Conservation (phyloP, 2,797 vertebrate species). For the Pelobates cultripes region DNA sequence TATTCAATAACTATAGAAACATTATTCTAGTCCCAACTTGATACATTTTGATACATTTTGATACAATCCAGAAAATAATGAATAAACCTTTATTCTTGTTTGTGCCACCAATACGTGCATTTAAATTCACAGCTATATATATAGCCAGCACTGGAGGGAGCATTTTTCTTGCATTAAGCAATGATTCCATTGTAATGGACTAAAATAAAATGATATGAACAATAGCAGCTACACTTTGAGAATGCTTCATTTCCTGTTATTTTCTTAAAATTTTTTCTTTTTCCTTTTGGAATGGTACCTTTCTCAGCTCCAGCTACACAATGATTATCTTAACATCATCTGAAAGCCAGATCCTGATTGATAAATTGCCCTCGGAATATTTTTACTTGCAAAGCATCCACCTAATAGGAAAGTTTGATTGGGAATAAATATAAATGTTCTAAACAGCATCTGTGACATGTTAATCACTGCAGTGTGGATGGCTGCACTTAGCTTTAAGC, state of each 20-base stretch:
- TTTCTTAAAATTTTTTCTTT: background rate
- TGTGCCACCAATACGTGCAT: too few species aligned
- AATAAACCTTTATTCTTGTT: too few species aligned
- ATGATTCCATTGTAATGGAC: background rate
- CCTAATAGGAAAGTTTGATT: conserved; percentile 5
- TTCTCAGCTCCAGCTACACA: background rate
- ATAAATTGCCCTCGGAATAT: conserved; percentile 8
- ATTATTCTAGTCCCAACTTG: too few species aligned
- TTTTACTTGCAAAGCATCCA: background rate
- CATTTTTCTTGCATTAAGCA: conserved; percentile 1
- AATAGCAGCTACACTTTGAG: background rate
- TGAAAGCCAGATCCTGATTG: conserved; percentile 3
- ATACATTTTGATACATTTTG: too few species aligned
- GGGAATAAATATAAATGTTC: conserved; percentile 2
- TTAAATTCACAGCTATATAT: too few species aligned
- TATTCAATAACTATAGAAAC: too few species aligned
- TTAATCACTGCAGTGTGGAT: background rate
- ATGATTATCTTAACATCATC: conserved; percentile 7
- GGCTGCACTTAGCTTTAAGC: background rate
- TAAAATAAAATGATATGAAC: background rate
- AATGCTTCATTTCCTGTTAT: background rate
- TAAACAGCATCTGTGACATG: conserved; percentile 11
- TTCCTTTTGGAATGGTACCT: background rate
- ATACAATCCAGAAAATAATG: too few species aligned
- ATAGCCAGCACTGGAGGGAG: too few species aligned